A percentile compares a stretch with the other conserved stretches of the same genome.
phyloP scores from a whole-genome alignment of 2,888 invertebrate species.

The Cerastis leucographa region DNA sequence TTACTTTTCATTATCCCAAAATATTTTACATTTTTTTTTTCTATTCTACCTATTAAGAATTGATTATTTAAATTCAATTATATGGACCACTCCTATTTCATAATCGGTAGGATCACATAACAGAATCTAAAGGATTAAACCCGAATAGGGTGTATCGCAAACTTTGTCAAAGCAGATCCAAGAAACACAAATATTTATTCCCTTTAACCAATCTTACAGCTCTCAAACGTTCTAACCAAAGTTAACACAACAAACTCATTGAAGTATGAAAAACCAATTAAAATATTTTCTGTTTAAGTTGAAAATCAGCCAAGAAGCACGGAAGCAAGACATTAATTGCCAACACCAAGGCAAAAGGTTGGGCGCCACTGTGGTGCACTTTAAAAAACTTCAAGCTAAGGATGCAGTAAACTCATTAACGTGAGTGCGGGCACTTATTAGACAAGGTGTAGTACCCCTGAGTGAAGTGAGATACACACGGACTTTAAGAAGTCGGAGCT shows the following conservation, averaged over 20 bases:
- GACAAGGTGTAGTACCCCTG: slow-evolving; percentile 74
- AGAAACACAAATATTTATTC: slow-evolving; percentile 59
- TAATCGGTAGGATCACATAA: slow-evolving; percentile 5
- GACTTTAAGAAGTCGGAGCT: slow-evolving; percentile 9
- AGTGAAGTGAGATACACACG: slow-evolving; percentile 64
- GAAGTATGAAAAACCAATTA: slow-evolving; percentile 70
- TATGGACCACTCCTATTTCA: not conserved
- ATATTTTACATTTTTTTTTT: not conserved
- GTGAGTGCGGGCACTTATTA: slow-evolving; percentile 85
- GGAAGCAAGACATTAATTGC: slow-evolving; percentile 81
- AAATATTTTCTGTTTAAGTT: slow-evolving; percentile 72
- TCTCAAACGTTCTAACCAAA: slow-evolving; percentile 62
- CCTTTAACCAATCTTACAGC: slow-evolving; percentile 40
- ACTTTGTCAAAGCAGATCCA: slow-evolving; percentile 55
- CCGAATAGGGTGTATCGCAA: slow-evolving; percentile 31
- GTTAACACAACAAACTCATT: slow-evolving; percentile 65
- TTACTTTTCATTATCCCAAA: not conserved
- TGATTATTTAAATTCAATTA: not conserved
- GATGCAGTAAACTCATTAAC: slow-evolving; percentile 88
- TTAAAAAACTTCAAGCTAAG: slow-evolving; percentile 83
- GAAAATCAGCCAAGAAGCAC: slow-evolving; percentile 68
- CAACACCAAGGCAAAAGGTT: slow-evolving; percentile 76
- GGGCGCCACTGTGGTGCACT: slow-evolving; percentile 79
- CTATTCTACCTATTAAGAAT: not conserved
- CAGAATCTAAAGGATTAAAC: slow-evolving; percentile 35